These are phyloP conservation scores for Neocloeon triangulifer DNA, from an alignment of 1,140 invertebrate genomes.

Conservation along the genomic window DNA sequence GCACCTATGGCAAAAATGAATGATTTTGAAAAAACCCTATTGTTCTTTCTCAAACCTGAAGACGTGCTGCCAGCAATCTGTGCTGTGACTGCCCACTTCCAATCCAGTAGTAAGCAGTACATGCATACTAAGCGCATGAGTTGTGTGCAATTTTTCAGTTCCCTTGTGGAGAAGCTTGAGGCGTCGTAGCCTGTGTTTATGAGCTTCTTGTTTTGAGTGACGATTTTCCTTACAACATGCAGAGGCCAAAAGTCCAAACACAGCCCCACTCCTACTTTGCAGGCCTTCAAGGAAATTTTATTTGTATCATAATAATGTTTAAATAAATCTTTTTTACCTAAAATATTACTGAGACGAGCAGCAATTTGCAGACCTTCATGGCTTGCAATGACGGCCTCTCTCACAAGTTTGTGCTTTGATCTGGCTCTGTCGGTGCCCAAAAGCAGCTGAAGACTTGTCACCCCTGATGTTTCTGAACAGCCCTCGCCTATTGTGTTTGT, in stretches of 20 bases:
- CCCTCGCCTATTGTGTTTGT: constrained; percentile 46
- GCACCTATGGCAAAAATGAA: constrained; percentile 20
- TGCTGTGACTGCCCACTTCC: constrained; percentile 71
- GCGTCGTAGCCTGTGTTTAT: constrained; percentile 34
- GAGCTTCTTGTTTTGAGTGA: constrained; percentile 19
- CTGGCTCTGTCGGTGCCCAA: constrained; percentile 20
- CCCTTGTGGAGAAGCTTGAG: constrained; percentile 10
- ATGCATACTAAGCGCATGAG: constrained; percentile 76
- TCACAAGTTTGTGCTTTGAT: constrained; percentile 19
- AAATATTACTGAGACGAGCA: constrained; percentile 25
- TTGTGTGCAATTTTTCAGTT: constrained; percentile 27
- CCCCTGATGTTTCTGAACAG: constrained; percentile 29
- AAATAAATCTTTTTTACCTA: constrained; percentile 26
- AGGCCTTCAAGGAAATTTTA: constrained; percentile 24
- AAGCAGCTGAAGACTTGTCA: constrained; percentile 19
- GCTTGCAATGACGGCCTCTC: constrained; percentile 57
- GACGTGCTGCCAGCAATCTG: constrained; percentile 82
- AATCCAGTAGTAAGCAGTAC: constrained; percentile 56
- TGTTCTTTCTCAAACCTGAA: constrained; percentile 35
- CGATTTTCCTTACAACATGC: constrained; percentile 35
- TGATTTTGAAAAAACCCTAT: no score
- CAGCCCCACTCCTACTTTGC: constrained; percentile 61
- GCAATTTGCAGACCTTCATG: constrained; percentile 68
- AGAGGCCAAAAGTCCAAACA: constrained; percentile 52
- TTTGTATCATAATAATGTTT: constrained; percentile 2